Evolutionary conservation across 1,140 invertebrate genomes (phyloP), one percentile per base, ranked within the genome.

Genomic region (Sitodiplosis mosellana): DNA sequence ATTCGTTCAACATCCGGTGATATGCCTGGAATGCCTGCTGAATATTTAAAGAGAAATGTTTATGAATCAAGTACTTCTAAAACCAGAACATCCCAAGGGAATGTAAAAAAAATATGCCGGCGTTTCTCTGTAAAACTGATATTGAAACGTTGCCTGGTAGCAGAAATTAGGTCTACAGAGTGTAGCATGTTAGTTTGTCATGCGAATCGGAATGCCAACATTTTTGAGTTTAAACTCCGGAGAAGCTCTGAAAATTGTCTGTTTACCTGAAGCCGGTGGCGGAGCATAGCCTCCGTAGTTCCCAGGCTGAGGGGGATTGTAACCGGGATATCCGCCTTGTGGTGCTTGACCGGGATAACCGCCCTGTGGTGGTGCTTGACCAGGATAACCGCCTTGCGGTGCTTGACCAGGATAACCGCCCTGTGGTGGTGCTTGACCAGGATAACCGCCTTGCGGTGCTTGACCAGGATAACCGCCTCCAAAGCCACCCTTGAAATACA

Each of bases 1-100:
- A 85, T 88, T 58, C 80, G 75, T 56, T 79, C 76, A 1, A 87
- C 72, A 58, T 87, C 76, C 18, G 81, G 78, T 19, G 66, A 61
- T 0, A 73, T 57, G 17, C 38, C 38, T 7, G 38, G 38, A 41
- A 41, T 18, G 17, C n/a, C n/a, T n/a, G n/a, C n/a, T n/a, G n/a
- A n/a, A n/a, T n/a, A n/a, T n/a, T n/a, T n/a, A n/a, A n/a, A n/a
- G n/a, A n/a, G n/a, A n/a, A n/a, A n/a, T n/a, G n/a, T n/a, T n/a
- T n/a, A n/a, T n/a, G n/a, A n/a, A n/a, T n/a, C n/a, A n/a, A n/a
- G n/a, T n/a, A n/a, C n/a, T n/a, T n/a, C n/a, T n/a, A n/a, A n/a
- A n/a, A n/a, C n/a, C n/a, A n/a, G n/a, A n/a, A n/a, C n/a, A n/a
- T n/a, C n/a, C n/a, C n/a, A n/a, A n/a, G n/a, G n/a, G n/a, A n/a